Evolutionary conservation across 2,797 vertebrate genomes (phyloP).

Genomic region (Helostoma temminkii): DNA sequence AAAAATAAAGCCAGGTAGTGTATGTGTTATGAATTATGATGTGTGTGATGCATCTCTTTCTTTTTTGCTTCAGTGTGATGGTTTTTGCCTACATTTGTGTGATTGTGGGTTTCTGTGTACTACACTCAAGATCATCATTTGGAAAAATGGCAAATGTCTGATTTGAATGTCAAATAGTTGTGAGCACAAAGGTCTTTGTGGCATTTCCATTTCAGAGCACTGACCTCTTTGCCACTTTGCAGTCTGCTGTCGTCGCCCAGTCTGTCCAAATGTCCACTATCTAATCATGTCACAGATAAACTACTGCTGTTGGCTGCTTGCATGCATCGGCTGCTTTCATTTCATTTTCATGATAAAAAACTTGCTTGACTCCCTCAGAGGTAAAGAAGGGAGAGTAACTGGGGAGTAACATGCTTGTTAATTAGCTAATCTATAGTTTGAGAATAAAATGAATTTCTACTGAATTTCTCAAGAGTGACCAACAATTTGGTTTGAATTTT

Average conservation of each 20-base stretch:
- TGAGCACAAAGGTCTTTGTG: constrained; percentile 53
- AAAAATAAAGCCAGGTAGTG: no score
- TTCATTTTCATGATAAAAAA: constrained; percentile 25
- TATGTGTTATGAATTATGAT: no score
- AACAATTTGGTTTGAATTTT: no score
- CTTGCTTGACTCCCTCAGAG: constrained; percentile 6
- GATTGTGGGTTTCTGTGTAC: background rate
- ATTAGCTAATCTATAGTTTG: no score
- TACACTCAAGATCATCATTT: constrained; percentile 23
- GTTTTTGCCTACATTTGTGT: background rate
- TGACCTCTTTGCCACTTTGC: constrained; percentile 30
- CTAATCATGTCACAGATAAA: constrained; percentile 26
- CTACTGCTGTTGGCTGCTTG: background rate
- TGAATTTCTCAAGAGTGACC: no score
- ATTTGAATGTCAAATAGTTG: constrained; percentile 70
- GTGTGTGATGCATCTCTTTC: no score
- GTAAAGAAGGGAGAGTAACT: background rate
- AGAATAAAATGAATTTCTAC: no score
- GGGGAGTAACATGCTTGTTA: no score
- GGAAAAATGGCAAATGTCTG: constrained; percentile 52
- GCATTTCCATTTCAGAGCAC: constrained; percentile 59
- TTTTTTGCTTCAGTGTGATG: background rate
- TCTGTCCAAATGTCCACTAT: constrained; percentile 30
- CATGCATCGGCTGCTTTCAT: constrained; percentile 11
- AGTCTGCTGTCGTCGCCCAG: constrained; percentile 6